Conservation (phyloP, 1,140 invertebrate genomes). For the Dreissena polymorpha region DNA sequence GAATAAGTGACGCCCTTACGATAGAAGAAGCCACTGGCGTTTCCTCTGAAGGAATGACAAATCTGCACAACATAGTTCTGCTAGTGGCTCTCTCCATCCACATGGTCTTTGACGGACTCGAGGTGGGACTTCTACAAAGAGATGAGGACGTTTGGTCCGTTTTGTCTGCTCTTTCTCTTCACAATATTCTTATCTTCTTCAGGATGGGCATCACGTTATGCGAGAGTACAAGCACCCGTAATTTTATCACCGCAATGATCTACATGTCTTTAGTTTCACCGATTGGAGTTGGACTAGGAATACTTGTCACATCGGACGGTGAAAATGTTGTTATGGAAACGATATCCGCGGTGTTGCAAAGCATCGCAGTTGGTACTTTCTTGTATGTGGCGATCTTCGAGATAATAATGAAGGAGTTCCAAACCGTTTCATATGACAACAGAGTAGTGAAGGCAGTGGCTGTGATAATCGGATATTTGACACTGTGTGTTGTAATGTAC, state of each 20-base stretch:
- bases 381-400: constrained; percentile 95
- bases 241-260: constrained; percentile 64
- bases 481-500: constrained; percentile 8
- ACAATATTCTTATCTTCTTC: constrained; percentile 90
- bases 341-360: constrained; percentile 81
- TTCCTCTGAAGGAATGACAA: constrained; percentile 24
- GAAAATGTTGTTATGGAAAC: constrained; percentile 65
- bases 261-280: constrained; percentile 87
- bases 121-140: constrained; percentile 69
- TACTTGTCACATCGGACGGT: constrained; percentile 78
- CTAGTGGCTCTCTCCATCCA: constrained; percentile 71
- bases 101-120: constrained; percentile 74
- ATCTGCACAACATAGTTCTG: constrained; percentile 68
- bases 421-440: neutral
- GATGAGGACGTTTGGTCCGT: constrained; percentile 85
- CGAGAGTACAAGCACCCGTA: constrained; percentile 82
- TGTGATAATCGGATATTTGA: constrained; percentile 13
- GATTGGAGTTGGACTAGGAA: constrained; percentile 82
- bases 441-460: constrained; percentile 2
- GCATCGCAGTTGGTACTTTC: constrained; percentile 92
- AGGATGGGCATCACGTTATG: constrained; percentile 86
- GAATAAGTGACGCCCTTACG: too few species aligned
- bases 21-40: too few species aligned
- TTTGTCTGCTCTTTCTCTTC: constrained; percentile 82
- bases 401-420: constrained; percentile 84